Evolutionary conservation across 2,113 vertebrate species (phyloP).

Genomic region (Bungarus multicinctus): DNA sequence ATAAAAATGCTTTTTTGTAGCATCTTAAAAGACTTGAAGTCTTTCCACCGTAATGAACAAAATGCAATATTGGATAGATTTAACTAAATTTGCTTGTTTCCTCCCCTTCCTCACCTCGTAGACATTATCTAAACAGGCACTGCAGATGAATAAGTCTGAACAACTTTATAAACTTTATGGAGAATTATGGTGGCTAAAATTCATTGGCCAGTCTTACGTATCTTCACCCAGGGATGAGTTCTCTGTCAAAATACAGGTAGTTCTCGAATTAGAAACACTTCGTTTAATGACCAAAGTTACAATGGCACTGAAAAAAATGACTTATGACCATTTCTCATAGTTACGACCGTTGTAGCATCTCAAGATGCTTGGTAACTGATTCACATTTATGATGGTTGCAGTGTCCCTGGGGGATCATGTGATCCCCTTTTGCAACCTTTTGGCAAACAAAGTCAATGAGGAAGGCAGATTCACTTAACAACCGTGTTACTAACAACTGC

Average conservation of each 20-base stretch:
- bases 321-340: too few relatives aligned
- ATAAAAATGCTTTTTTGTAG: neutral
- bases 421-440: too few relatives aligned
- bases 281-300: too few relatives aligned
- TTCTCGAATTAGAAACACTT: too few relatives aligned
- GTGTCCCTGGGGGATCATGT: too few relatives aligned
- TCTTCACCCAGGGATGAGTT: neutral
- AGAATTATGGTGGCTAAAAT: neutral
- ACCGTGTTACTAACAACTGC: too few relatives aligned
- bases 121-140: neutral
- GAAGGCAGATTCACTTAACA: too few relatives aligned
- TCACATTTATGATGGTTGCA: too few relatives aligned
- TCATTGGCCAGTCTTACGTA: neutral
- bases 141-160: neutral
- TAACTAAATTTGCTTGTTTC: neutral
- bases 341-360: too few relatives aligned
- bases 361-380: too few relatives aligned
- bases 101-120: neutral
- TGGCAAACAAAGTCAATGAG: too few relatives aligned
- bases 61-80: neutral
- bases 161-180: neutral
- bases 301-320: too few relatives aligned
- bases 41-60: neutral
- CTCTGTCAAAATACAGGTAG: neutral
- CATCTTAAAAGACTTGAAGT: neutral